A percentile compares a stretch with the other conserved stretches of the same genome.
phyloP scores from a whole-genome alignment of 2,113 vertebrate species.

The Panthera tigris region DNA sequence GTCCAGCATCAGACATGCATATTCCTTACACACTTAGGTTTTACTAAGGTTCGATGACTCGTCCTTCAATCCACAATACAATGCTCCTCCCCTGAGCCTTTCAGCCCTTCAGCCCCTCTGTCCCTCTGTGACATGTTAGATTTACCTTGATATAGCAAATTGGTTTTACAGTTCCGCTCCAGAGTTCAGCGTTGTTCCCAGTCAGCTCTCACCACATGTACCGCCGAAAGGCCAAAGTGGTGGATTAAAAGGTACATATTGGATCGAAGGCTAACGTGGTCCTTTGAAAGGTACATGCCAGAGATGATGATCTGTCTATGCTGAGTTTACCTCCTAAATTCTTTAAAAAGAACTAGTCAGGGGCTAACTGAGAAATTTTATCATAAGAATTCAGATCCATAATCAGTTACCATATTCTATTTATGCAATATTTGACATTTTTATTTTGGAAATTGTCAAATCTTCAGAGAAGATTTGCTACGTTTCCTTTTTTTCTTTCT shows the following conservation, averaged over 20 bases:
- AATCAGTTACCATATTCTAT: neutral
- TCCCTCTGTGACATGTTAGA: neutral
- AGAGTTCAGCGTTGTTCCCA: neutral
- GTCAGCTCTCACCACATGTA: neutral
- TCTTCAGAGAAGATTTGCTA: neutral
- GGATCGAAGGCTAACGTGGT: neutral
- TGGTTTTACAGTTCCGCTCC: neutral
- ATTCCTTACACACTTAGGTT: neutral
- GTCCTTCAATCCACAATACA: neutral
- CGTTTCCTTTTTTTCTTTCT: neutral
- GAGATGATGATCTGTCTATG: neutral
- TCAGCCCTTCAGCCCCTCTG: neutral
- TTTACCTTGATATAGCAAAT: neutral
- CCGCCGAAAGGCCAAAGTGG: neutral
- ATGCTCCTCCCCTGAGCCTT: neutral
- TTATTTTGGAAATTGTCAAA: slow-evolving; percentile 12
- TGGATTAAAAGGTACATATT: neutral
- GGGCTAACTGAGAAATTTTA: neutral
- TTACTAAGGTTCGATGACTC: neutral
- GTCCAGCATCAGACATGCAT: neutral
- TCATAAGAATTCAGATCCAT: neutral
- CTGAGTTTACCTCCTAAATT: neutral
- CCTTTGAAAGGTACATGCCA: neutral
- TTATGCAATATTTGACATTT: neutral
- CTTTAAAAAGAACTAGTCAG: neutral